Conservation (phyloP, 1,140 invertebrate genomes). For the Pentalonia nigronervosa region DNA sequence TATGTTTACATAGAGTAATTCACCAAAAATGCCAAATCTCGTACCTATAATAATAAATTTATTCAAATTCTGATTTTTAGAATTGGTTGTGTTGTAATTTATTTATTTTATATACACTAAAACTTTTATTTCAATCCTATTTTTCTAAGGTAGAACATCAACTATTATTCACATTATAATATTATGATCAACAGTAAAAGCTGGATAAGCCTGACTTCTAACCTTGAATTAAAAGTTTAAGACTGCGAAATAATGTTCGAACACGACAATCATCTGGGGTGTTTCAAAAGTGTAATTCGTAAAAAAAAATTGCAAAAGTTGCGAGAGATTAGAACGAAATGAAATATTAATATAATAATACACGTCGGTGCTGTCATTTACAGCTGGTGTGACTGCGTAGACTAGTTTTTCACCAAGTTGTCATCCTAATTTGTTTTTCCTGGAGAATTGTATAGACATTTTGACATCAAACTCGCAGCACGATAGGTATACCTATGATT, state of each 20-base stretch:
- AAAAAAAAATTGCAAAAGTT: background rate
- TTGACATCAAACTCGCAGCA: background rate
- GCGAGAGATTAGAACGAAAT: background rate
- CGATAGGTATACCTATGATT: background rate
- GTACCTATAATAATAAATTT: too few species aligned
- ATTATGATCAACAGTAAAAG: background rate
- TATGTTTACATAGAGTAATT: too few species aligned
- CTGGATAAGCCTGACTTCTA: background rate
- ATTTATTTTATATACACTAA: background rate
- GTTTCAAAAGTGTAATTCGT: background rate
- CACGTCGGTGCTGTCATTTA: background rate
- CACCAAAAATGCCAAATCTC: too few species aligned
- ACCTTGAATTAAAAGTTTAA: background rate
- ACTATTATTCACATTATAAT: background rate
- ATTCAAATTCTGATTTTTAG: too few species aligned
- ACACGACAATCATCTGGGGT: background rate
- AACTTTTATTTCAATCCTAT: background rate
- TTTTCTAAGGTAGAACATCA: background rate
- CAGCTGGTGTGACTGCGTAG: background rate
- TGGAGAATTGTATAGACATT: background rate
- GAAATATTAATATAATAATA: background rate
- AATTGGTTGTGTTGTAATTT: background rate
- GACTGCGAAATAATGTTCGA: background rate
- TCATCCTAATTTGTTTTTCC: background rate
- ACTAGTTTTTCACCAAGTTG: background rate